Evolutionary conservation across 2,113 vertebrate species (phyloP), one percentile per base, ranked within the genome.

Genomic region (Pampusana beccarii): DNA sequence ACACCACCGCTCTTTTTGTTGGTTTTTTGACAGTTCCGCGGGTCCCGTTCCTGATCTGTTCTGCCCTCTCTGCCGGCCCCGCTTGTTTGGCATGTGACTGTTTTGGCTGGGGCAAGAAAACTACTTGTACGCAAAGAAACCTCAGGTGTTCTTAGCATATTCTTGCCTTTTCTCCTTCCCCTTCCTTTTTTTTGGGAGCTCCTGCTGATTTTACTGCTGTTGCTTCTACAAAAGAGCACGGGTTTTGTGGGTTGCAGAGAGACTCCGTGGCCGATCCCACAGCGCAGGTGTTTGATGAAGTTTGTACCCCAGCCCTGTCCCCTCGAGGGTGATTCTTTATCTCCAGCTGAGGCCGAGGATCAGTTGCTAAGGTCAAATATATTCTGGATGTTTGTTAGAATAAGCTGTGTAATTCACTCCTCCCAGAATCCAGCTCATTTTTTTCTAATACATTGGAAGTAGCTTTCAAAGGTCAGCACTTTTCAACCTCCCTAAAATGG

Each of bases 101-200:
- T 38, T 64, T 71, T 54, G 72, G 44, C 70, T 66, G 58, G 61
- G 33, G 72, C 2, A 3, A 81, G 48, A 80, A 57, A 64, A 42
- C 5, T 18, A 17, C 19, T 16, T 31, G 36, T 57, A 26, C 28
- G 12, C 67, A 62, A 4, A 2, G 4, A 16, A 31, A 44, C 64
- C 58, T 58, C 26, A 3, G 40, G 31, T 66, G 31, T 24, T 77
- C 14, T 31, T 40, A 31, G 31, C 38, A 10, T 16, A 14, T 53
- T 70, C 11, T 64, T 33, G 50, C 25, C 50, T 50, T 33, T 15
- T 5, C 3, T 2, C 2, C 7, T 12, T 8, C 13, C 0, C 6
- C 6, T 6, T 2, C 19, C 9, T 3, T 10, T 7, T 54, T 28
- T 2, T 53, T 38, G 29, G 2, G 4, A 53, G 54, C 50, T 65